Percentiles rank a stretch among this genome's conserved stretches.
These are phyloP conservation scores for Parapsyche elsis DNA, from an alignment of 1,140 invertebrate species.

Conservation along the genomic window DNA sequence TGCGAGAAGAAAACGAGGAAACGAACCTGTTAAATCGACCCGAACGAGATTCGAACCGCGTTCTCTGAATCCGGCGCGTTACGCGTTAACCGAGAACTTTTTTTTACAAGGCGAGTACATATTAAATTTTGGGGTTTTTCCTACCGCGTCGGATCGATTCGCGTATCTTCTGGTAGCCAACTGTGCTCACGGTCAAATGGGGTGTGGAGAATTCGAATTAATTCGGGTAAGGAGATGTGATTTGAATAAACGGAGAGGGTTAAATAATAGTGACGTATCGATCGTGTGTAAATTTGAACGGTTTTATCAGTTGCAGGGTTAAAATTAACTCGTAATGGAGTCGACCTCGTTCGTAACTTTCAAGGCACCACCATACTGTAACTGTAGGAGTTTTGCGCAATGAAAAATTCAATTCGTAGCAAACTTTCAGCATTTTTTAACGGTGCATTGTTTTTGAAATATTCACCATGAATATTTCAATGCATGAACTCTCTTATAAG, in stretches of 20 bases:
- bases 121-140: neutral
- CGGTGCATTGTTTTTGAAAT: no score
- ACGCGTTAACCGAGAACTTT: neutral
- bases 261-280: neutral
- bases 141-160: constrained; percentile 26
- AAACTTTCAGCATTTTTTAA: no score
- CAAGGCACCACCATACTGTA: no score
- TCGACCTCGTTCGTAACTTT: no score
- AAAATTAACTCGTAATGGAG: no score
- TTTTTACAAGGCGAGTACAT: neutral
- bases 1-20: neutral
- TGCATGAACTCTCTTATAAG: no score
- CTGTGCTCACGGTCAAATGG: constrained; percentile 39
- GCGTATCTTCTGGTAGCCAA: constrained; percentile 16
- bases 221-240: constrained; percentile 28
- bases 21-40: constrained; percentile 16
- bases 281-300: neutral
- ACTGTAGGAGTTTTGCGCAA: no score
- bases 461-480: no score
- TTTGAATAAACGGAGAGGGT: constrained; percentile 20
- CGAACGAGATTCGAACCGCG: neutral
- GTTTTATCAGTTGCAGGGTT: neutral
- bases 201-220: constrained; percentile 38
- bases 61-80: neutral
- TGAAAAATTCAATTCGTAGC: no score